Conservation (phyloP, 2,888 invertebrate species). For the Sarcophaga carnaria region DNA sequence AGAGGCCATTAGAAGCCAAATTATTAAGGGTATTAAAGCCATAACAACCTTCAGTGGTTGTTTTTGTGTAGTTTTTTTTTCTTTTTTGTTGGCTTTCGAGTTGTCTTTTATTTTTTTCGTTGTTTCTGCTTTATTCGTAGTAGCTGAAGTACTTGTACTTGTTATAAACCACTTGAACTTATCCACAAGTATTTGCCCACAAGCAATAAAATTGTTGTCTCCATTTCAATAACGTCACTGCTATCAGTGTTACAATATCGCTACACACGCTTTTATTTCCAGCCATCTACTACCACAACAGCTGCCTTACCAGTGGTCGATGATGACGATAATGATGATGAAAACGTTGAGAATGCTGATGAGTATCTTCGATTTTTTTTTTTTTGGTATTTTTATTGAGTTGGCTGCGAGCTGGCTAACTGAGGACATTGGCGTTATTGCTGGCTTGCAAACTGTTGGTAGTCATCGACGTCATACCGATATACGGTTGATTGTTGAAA, state of each 20-base stretch:
- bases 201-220: conserved; percentile 65
- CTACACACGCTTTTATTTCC: neutral
- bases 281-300: neutral
- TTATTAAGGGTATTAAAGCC: conserved; percentile 63
- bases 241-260: neutral
- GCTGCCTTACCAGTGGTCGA: neutral
- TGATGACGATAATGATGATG: neutral
- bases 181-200: conserved; percentile 69
- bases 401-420: conserved; percentile 31
- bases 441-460: conserved; percentile 5
- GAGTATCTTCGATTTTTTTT: neutral
- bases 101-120: conserved; percentile 20
- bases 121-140: conserved; percentile 6
- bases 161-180: conserved; percentile 68
- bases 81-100: conserved; percentile 41
- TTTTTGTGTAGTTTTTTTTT: conserved; percentile 16
- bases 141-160: conserved; percentile 53
- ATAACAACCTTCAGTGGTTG: conserved; percentile 47
- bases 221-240: conserved; percentile 40
- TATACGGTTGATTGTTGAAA: conserved; percentile 36
- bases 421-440: conserved; percentile 20
- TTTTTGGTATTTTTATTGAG: conserved; percentile 6
- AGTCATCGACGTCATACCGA: conserved; percentile 27
- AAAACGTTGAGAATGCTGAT: conserved; percentile 19
- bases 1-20: conserved; percentile 35